Base-by-base conservation (phyloP, 2,797 vertebrate genomes). In the Heterohyrax brucei region DNA sequence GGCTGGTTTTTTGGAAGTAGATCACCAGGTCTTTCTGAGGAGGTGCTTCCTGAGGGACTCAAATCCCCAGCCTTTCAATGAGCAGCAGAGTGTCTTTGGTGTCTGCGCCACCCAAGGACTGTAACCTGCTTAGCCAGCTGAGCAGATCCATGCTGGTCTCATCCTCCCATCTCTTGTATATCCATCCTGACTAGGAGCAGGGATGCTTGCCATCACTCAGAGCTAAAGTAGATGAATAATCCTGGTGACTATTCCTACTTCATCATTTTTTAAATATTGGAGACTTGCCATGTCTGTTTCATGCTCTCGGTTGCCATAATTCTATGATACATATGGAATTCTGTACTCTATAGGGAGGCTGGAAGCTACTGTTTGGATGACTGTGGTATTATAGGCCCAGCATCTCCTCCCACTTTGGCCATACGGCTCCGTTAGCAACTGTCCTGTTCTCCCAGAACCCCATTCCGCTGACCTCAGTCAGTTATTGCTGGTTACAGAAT, bases 81-180 rank as follows among this genome's bases (percentile, higher is more conserved):
- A 73, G 70, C 33, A 73, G 33, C 70, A 14, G 18, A 72, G n/a
- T 2, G 33, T 19, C 3, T 33, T 33, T 18, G 18, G 30, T 72
- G 64, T 66, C 22, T 39, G 70, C 5, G 33, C 68, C 68, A n/a
- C 14, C 68, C 30, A 70, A 16, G n/a, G n/a, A 22, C 44, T 19
- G 16, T 21, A 24, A 28, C 4, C 1, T 7, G 13, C 24, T 62
- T 75, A 70, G 26, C 68, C 9, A 48, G 16, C 22, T 1, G 0
- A 0, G 30, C 26, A 1, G 13, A 2, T n/a, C 1, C 16, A 10
- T 13, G 18, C 1, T 28, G 3, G 19, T 46, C 80, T 26, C 24
- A 28, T 70, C 66, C 61, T 70, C 0, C 13, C 14, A 6, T 59
- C 10, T 62, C 39, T 88, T 61, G 59, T 72, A 80, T 68, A 16